Conservation (phyloP, 1,140 invertebrate genomes). For the Sipha flava region DNA sequence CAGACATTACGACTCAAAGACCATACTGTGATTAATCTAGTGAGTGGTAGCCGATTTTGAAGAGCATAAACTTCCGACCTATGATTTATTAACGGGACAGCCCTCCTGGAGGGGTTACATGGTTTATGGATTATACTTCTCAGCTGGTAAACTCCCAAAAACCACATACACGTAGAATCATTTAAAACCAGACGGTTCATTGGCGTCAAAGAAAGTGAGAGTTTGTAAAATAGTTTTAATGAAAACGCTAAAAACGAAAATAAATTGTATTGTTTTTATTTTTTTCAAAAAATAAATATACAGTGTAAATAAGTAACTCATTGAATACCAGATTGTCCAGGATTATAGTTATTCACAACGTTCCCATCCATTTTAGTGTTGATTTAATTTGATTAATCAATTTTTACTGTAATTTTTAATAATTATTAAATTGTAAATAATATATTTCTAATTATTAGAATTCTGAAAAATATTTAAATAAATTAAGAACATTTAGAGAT, state of each 20-base stretch:
- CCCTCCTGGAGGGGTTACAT: neutral
- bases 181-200: conserved; percentile 15
- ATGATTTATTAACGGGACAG: conserved; percentile 18
- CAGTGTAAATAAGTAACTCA: too few species aligned
- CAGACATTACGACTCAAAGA: conserved; percentile 32
- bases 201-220: conserved; percentile 14
- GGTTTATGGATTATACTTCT: conserved; percentile 21
- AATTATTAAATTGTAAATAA: too few species aligned
- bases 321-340: too few species aligned
- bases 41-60: neutral
- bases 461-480: too few species aligned
- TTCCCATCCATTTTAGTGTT: too few species aligned
- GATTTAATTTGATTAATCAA: too few species aligned
- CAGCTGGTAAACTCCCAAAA: neutral
- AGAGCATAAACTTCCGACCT: neutral
- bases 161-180: conserved; percentile 6
- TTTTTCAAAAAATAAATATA: too few species aligned
- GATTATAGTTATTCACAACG: too few species aligned
- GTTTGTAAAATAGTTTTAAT: neutral
- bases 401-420: too few species aligned
- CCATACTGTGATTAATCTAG: conserved; percentile 29
- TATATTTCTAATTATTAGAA: too few species aligned
- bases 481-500: too few species aligned
- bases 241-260: neutral
- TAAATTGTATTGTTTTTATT: neutral